These are phyloP conservation scores for Tringa solitaria DNA, from an alignment of 2,113 vertebrate genomes.

Conservation along the genomic window DNA sequence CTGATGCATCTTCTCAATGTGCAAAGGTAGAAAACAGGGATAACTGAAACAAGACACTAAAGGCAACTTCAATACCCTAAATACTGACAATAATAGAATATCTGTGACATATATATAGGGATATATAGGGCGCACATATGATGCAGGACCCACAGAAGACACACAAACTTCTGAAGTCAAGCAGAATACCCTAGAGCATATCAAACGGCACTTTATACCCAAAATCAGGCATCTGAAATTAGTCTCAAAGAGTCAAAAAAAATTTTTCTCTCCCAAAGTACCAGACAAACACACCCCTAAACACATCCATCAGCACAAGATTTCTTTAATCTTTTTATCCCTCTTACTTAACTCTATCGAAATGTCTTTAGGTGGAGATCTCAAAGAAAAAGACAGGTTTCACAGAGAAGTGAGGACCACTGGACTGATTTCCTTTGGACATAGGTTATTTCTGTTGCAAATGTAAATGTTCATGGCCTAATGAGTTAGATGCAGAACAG, in stretches of 20 bases:
- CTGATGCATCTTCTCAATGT: background rate
- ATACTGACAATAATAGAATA: background rate
- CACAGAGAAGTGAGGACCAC: background rate
- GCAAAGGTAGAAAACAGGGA: background rate
- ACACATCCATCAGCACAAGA: background rate
- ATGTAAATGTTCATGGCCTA: background rate
- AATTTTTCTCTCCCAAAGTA: background rate
- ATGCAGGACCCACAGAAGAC: background rate
- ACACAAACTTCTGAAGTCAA: background rate
- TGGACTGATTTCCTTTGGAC: background rate
- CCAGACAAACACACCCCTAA: background rate
- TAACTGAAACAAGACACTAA: background rate
- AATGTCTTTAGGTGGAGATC: background rate
- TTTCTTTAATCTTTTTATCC: background rate
- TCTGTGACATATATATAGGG: background rate
- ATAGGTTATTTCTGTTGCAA: background rate
- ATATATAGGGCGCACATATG: background rate
- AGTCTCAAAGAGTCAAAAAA: background rate
- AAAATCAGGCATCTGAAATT: background rate
- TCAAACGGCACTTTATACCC: background rate
- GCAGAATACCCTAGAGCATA: background rate
- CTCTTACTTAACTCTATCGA: fast-evolving
- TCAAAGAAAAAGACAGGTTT: background rate
- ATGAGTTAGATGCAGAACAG: background rate
- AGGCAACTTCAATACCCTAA: background rate